Percentiles rank a stretch among this genome's conserved stretches.
Evolutionary conservation across 2,888 invertebrate species (phyloP).

Genomic region (Osmoderma eremita): DNA sequence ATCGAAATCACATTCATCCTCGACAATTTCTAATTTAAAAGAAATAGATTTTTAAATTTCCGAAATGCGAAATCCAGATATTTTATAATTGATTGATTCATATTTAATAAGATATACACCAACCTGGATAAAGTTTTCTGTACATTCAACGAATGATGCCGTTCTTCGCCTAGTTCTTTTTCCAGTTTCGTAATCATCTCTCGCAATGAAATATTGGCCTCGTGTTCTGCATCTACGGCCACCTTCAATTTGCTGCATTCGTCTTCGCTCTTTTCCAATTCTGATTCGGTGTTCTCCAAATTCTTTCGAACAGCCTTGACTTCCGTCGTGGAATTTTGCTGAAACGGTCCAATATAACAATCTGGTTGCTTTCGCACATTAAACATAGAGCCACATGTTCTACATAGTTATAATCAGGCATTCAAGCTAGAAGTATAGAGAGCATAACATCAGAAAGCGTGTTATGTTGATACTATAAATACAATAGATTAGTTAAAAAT

Average conservation of each 20-base stretch:
- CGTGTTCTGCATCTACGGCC: constrained; percentile 68
- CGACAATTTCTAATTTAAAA: no score
- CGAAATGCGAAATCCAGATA: no score
- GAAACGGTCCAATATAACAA: constrained; percentile 41
- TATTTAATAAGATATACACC: constrained; percentile 25
- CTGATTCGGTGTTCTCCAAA: constrained; percentile 62
- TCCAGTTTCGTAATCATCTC: constrained; percentile 67
- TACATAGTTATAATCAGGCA: no score
- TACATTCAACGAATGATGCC: constrained; percentile 64
- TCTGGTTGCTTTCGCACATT: not conserved
- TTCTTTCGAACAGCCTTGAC: constrained; percentile 61
- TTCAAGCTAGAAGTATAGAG: no score
- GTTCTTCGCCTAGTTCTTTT: constrained; percentile 66
- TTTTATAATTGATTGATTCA: not conserved
- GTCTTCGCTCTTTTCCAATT: constrained; percentile 65
- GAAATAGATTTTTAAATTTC: no score
- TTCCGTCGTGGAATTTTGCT: constrained; percentile 59
- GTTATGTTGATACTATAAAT: no score
- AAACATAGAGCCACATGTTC: not conserved
- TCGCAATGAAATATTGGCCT: constrained; percentile 65
- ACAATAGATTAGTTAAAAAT: no score
- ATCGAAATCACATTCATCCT: no score
- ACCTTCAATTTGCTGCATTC: constrained; percentile 66
- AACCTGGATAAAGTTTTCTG: constrained; percentile 62
- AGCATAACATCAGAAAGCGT: no score